These are phyloP conservation scores for Lithodes maja DNA, from an alignment of 2,888 invertebrate genomes.

Conservation along the genomic window DNA sequence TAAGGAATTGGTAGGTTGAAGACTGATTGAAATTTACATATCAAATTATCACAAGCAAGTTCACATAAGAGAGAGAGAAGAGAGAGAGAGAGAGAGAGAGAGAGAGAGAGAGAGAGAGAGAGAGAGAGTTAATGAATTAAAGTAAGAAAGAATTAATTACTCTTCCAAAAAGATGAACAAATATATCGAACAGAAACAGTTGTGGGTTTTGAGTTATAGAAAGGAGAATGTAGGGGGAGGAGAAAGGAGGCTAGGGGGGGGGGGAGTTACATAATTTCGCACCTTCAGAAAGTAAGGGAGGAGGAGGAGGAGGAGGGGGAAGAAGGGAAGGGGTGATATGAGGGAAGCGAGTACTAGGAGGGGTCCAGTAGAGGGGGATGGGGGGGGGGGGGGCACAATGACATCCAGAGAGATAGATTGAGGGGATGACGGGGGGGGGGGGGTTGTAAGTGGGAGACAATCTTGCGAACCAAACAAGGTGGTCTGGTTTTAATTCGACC, in stretches of 20 bases:
- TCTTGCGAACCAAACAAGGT: no score
- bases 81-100: conserved; percentile 15
- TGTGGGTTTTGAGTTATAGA: neutral
- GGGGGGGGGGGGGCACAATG: neutral
- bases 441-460: neutral
- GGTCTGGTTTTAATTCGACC: no score
- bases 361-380: neutral
- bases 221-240: neutral
- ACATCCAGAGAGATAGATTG: neutral
- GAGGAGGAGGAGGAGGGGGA: neutral
- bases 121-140: neutral
- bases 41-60: no score
- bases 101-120: conserved; percentile 25
- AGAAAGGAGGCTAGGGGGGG: neutral
- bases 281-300: neutral
- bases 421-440: neutral
- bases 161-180: no score
- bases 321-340: neutral
- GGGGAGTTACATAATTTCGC: neutral
- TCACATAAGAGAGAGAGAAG: neutral
- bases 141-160: neutral
- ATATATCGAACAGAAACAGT: neutral
- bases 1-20: neutral
- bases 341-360: neutral
- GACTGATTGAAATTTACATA: neutral